phyloP scores from a whole-genome alignment of 2,113 vertebrate species.

The Dromiciops gliroides region DNA sequence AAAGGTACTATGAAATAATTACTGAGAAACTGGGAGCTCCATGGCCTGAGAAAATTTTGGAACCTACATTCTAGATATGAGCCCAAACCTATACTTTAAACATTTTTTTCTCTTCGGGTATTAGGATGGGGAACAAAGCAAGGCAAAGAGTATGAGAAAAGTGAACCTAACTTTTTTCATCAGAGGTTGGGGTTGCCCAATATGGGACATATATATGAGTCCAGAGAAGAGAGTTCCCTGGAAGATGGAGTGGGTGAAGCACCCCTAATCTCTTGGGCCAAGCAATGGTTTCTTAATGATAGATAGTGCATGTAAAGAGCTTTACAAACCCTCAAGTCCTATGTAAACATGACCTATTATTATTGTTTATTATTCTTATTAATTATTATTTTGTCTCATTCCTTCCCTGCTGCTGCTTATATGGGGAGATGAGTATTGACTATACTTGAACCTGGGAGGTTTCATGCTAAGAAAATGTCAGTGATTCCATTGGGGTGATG shows the following conservation, averaged over 20 bases:
- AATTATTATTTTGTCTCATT: not conserved
- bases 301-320: not conserved
- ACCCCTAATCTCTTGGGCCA: not conserved
- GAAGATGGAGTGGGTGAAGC: not conserved
- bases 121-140: not conserved
- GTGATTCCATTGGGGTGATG: conserved; percentile 49
- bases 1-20: not conserved
- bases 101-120: not conserved
- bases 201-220: not conserved
- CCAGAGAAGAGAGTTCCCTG: not conserved
- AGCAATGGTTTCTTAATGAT: not conserved
- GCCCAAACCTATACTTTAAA: not conserved
- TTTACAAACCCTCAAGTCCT: not conserved
- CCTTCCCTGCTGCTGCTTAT: conserved; percentile 40
- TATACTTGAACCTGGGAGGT: conserved; percentile 22
- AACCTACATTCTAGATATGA: not conserved
- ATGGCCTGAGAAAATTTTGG: not conserved
- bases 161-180: not conserved
- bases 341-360: not conserved
- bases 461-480: conserved; percentile 17
- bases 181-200: not conserved
- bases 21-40: not conserved
- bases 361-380: not conserved
- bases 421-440: conserved; percentile 11
- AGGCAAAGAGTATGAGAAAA: not conserved